Conservation (phyloP, 1,140 invertebrate species). For the Drosophila parabipectinata region DNA sequence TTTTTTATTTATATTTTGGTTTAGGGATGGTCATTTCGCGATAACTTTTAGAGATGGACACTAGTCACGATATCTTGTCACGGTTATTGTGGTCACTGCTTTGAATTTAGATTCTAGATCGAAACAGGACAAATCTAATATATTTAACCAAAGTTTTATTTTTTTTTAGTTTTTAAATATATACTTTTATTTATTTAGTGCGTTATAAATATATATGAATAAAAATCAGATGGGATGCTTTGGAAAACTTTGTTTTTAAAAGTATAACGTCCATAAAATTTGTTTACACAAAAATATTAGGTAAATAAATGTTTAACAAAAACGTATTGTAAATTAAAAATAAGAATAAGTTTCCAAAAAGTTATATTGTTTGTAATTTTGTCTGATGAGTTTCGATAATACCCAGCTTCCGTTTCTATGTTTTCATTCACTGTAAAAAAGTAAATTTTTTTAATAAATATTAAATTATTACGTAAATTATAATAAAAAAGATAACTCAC, state of each 20-base stretch:
- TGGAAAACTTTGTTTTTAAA: no score
- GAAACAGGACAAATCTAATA: no score
- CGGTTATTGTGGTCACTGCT: no score
- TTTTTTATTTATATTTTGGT: conserved; percentile 5
- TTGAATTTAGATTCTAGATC: no score
- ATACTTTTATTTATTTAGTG: no score
- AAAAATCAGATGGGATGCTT: no score
- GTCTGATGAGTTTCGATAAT: background rate
- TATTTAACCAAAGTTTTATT: no score
- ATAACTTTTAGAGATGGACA: no score
- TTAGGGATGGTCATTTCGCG: background rate
- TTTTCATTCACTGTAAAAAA: conserved; percentile 11
- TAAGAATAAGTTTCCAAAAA: background rate
- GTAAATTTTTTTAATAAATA: background rate
- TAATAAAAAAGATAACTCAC: conserved; percentile 20
- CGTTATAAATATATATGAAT: no score
- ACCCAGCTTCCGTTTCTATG: background rate
- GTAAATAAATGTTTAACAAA: background rate
- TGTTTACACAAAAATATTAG: background rate
- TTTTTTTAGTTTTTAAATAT: no score
- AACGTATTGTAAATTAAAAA: background rate
- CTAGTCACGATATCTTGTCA: no score
- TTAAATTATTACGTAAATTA: background rate
- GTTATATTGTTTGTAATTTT: conserved; percentile 1
- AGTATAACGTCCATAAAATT: background rate